Percentiles rank a stretch among this genome's conserved stretches.
Conservation (phyloP, 2,797 vertebrate genomes). For the Lepus oiostolus region DNA sequence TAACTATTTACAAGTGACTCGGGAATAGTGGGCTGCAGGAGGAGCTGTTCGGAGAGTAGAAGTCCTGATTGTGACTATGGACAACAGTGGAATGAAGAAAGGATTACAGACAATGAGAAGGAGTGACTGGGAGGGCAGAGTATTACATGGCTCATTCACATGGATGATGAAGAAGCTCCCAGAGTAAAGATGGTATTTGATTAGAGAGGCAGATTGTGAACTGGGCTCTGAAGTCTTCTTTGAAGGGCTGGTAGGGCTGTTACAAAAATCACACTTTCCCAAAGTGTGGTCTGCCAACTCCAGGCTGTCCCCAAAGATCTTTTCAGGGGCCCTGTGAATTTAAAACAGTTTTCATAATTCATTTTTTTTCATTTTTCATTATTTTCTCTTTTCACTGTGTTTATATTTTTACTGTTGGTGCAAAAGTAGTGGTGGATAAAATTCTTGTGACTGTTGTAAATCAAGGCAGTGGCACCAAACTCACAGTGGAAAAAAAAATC, state of each 20-base stretch:
- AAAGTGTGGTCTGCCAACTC: neutral
- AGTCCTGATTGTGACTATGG: neutral
- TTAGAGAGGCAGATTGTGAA: neutral
- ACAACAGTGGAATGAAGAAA: neutral
- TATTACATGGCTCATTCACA: neutral
- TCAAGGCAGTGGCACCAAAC: neutral
- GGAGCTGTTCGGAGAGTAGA: neutral
- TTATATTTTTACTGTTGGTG: neutral
- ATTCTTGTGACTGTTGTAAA: neutral
- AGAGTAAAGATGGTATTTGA: neutral
- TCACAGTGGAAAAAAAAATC: neutral
- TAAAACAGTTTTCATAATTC: neutral
- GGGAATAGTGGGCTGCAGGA: neutral
- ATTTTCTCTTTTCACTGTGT: neutral
- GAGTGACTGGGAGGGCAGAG: neutral
- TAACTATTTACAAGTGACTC: neutral
- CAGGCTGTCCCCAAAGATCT: neutral
- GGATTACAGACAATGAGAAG: neutral
- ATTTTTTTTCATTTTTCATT: no score
- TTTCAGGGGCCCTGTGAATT: neutral
- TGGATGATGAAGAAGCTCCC: neutral
- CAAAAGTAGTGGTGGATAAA: neutral
- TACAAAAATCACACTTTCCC: neutral
- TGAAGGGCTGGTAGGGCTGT: neutral
- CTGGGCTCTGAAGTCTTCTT: neutral